phyloP scores from a whole-genome alignment of 2,888 invertebrate species.

The Nasonovia ribisnigri region DNA sequence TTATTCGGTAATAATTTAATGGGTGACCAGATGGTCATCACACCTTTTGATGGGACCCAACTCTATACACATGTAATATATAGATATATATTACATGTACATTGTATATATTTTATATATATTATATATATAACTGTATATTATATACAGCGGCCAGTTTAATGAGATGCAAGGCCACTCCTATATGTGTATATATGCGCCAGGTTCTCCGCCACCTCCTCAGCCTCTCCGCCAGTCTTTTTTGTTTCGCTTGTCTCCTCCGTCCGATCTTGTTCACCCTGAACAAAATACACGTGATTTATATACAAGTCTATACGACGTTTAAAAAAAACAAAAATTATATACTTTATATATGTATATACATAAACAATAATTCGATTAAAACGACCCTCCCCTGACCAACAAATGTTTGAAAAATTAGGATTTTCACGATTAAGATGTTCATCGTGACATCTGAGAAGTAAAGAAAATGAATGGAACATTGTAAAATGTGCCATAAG shows the following conservation, averaged over 20 bases:
- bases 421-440: neutral
- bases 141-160: slow-evolving; percentile 59
- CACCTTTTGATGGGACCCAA: slow-evolving; percentile 64
- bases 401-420: slow-evolving; percentile 59
- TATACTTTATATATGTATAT: slow-evolving; percentile 17
- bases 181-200: slow-evolving; percentile 57
- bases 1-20: slow-evolving; percentile 65
- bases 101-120: slow-evolving; percentile 8
- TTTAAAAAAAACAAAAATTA: slow-evolving; percentile 60
- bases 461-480: slow-evolving; percentile 11
- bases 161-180: slow-evolving; percentile 65
- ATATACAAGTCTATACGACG: slow-evolving; percentile 63
- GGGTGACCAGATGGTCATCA: slow-evolving; percentile 65
- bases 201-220: slow-evolving; percentile 52
- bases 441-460: neutral
- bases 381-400: slow-evolving; percentile 47
- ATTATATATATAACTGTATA: slow-evolving; percentile 50
- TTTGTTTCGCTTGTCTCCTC: slow-evolving; percentile 65
- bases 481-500: slow-evolving; percentile 4
- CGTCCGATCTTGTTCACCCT: slow-evolving; percentile 65
- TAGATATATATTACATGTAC: neutral
- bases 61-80: slow-evolving; percentile 37
- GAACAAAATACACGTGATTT: slow-evolving; percentile 65
- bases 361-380: slow-evolving; percentile 64
- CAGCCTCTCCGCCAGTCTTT: slow-evolving; percentile 44